A percentile compares a stretch with the other conserved stretches of the same genome.
phyloP scores from a whole-genome alignment of 2,888 invertebrate genomes.

The Stegophylla sp. region DNA sequence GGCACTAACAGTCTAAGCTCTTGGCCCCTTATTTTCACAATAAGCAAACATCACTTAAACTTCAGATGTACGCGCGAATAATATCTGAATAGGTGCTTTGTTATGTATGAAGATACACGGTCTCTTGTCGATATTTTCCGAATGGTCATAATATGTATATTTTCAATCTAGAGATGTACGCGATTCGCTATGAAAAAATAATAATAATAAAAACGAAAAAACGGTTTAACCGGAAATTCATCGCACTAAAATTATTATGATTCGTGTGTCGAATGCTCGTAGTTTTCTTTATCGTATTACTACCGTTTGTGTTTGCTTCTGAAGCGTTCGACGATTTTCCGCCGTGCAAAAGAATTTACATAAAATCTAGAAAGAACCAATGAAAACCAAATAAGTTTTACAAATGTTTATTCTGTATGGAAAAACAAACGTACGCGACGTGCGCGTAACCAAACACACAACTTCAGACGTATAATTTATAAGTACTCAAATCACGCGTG shows the following conservation, averaged over 20 bases:
- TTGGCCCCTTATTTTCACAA: not conserved
- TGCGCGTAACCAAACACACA: not conserved
- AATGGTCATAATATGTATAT: too few species aligned
- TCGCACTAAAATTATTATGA: conserved; percentile 6
- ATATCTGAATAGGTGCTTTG: too few species aligned
- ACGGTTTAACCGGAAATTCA: not conserved
- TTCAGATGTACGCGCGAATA: not conserved
- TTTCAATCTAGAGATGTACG: too few species aligned
- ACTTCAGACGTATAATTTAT: conserved; percentile 1
- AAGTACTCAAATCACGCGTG: not conserved
- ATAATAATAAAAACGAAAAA: too few species aligned
- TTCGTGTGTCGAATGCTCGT: not conserved
- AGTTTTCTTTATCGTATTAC: conserved; percentile 1
- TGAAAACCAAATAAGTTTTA: conserved; percentile 19
- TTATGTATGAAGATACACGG: too few species aligned
- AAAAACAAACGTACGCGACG: conserved; percentile 1
- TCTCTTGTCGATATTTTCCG: too few species aligned
- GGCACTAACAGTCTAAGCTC: not conserved
- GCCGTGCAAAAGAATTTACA: conserved; percentile 1
- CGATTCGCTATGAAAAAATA: too few species aligned
- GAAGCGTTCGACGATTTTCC: conserved; percentile 6
- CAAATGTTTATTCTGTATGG: conserved; percentile 30
- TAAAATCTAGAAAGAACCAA: not conserved
- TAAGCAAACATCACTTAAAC: not conserved
- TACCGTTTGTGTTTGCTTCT: not conserved